Conservation (phyloP, 30 jellyfish, hydroid and myxozoan species). For the Turritopsis rubra region DNA sequence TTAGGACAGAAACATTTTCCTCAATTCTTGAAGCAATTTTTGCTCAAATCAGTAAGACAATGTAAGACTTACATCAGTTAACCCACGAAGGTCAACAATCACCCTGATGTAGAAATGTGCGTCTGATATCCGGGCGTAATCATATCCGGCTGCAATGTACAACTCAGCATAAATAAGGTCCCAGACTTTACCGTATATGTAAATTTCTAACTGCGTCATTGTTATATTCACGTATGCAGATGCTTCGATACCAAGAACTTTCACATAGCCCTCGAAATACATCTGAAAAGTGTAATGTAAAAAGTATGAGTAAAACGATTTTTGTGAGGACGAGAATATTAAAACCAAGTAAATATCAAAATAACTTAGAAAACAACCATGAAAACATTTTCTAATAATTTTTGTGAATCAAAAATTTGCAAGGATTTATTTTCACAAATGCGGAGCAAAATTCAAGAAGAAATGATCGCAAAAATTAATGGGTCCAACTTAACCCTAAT, state of each 20-base stretch:
- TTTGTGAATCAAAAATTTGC: too few relatives aligned
- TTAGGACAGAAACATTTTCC: too few relatives aligned
- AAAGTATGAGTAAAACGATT: neutral
- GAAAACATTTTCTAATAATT: too few relatives aligned
- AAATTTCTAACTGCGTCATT: constrained; percentile 70
- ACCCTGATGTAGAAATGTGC: constrained; percentile 86
- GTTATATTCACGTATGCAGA: constrained; percentile 74
- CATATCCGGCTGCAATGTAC: constrained; percentile 81
- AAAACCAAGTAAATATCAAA: neutral
- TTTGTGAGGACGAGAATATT: neutral
- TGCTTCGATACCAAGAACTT: constrained; percentile 83
- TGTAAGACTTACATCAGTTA: constrained; percentile 70
- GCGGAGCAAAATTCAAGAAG: neutral
- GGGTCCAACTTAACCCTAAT: too few relatives aligned
- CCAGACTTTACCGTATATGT: constrained; percentile 90
- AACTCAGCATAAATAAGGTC: constrained; percentile 81
- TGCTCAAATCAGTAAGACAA: too few relatives aligned
- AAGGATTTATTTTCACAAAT: neutral
- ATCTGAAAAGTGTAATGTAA: constrained; percentile 36
- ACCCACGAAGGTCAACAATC: constrained; percentile 81
- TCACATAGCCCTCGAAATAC: constrained; percentile 89
- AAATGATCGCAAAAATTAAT: neutral
- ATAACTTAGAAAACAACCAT: too few relatives aligned
- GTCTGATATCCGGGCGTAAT: constrained; percentile 46
- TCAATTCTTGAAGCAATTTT: too few relatives aligned